Conservation (phyloP, 1,140 invertebrate genomes). For the Leguminivora glycinivorella region DNA sequence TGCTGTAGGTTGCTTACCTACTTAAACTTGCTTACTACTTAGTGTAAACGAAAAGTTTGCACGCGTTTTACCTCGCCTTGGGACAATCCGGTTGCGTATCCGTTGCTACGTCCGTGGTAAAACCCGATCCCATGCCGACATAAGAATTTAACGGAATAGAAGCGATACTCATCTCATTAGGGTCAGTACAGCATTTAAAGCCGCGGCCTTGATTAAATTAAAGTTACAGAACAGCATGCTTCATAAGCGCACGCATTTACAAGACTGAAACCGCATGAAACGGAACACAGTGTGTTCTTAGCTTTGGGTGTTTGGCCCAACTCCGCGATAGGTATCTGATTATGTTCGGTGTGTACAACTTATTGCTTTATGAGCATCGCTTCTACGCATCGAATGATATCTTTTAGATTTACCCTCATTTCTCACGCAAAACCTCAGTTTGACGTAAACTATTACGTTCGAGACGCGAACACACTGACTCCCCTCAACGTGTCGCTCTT, state of each 20-base stretch:
- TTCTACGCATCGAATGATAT: neutral
- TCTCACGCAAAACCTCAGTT: conserved; percentile 9
- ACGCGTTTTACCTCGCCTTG: neutral
- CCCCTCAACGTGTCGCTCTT: conserved; percentile 8
- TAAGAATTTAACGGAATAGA: conserved; percentile 7
- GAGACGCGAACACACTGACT: conserved; percentile 2
- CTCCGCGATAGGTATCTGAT: neutral
- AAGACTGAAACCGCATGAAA: no score
- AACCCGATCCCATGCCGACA: neutral
- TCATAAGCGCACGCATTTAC: no score
- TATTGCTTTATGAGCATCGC: neutral
- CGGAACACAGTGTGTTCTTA: no score
- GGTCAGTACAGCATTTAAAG: neutral
- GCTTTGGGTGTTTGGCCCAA: no score
- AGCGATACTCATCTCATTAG: neutral
- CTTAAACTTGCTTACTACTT: neutral
- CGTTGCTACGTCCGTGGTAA: neutral
- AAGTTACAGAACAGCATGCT: no score
- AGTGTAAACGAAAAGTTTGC: neutral
- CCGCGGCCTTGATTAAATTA: neutral
- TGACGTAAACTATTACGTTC: neutral
- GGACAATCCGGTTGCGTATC: neutral
- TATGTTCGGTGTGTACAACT: neutral
- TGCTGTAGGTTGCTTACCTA: neutral
- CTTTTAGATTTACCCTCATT: neutral